Evolutionary conservation across 2,797 vertebrate genomes (phyloP).

Genomic region (Heteromormyrus szaboi): DNA sequence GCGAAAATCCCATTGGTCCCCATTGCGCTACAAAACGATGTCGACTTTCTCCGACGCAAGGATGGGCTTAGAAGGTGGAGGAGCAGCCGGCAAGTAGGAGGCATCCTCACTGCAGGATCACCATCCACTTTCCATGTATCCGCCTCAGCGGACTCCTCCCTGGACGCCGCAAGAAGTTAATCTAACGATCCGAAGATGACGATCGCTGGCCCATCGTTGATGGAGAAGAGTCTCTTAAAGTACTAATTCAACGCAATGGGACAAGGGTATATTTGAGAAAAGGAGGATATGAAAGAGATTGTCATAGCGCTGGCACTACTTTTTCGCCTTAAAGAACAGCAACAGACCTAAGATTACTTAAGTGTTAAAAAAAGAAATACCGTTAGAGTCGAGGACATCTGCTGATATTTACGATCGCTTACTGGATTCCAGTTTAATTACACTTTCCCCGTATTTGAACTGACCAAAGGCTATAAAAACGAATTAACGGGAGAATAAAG

Average conservation of each 20-base stretch:
- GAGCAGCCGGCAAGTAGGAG: slow-evolving; percentile 40
- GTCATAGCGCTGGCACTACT: neutral
- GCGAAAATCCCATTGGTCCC: slow-evolving; percentile 23
- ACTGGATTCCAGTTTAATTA: neutral
- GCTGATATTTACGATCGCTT: neutral
- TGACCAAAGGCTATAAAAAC: neutral
- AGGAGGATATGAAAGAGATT: neutral
- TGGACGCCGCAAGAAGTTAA: slow-evolving; percentile 7
- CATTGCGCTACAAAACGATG: slow-evolving; percentile 15
- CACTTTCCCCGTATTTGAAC: neutral
- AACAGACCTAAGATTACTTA: neutral
- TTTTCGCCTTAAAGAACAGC: neutral
- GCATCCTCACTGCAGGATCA: slow-evolving; percentile 21
- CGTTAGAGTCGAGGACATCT: neutral
- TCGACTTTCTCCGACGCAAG: slow-evolving; percentile 19
- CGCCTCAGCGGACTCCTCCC: neutral
- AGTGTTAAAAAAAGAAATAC: neutral
- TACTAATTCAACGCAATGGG: neutral
- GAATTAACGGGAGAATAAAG: neutral
- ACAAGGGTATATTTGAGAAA: neutral
- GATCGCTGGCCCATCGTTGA: neutral
- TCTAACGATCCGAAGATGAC: slow-evolving; percentile 27
- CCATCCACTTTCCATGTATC: neutral
- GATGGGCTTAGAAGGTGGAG: slow-evolving; percentile 40
- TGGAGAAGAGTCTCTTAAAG: neutral